phyloP scores from a whole-genome alignment of 2,888 invertebrate genomes.

The Phrixothrix hirtus region DNA sequence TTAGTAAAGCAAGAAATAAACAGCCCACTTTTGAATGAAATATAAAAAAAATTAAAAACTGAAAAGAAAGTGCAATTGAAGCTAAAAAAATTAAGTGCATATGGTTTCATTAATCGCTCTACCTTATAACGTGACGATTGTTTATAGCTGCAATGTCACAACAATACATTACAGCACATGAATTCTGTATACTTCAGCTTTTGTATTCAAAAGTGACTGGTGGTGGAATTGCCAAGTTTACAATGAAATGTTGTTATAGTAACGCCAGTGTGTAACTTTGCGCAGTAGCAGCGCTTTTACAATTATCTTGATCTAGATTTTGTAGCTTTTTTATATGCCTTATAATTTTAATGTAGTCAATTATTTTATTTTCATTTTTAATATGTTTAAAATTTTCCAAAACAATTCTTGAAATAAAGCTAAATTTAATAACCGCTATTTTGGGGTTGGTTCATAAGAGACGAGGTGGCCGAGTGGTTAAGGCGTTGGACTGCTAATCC shows the following conservation, averaged over 20 bases:
- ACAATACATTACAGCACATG: slow-evolving; percentile 6
- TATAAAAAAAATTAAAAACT: too few species aligned
- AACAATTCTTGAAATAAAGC: not conserved
- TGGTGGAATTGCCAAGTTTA: slow-evolving; percentile 20
- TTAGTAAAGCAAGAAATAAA: too few species aligned
- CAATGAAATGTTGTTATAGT: slow-evolving; percentile 15
- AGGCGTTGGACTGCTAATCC: slow-evolving; percentile 69
- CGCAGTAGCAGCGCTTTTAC: too few species aligned
- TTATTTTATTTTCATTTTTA: not conserved
- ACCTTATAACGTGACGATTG: not conserved
- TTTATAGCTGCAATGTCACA: not conserved
- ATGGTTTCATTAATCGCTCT: not conserved
- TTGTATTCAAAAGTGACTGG: not conserved
- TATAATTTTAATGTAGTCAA: not conserved
- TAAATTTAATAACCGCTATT: not conserved
- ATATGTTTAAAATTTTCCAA: not conserved
- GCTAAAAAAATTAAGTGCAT: too few species aligned
- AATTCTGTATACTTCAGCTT: slow-evolving; percentile 1
- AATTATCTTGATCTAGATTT: too few species aligned
- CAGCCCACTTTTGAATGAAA: too few species aligned
- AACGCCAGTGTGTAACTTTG: slow-evolving; percentile 4
- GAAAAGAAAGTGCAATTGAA: too few species aligned
- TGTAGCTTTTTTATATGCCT: too few species aligned
- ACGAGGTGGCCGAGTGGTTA: slow-evolving; percentile 69
- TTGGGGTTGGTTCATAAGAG: too few species aligned